phyloP scores from a whole-genome alignment of 2,113 vertebrate species.

The Zosterops japonicus region DNA sequence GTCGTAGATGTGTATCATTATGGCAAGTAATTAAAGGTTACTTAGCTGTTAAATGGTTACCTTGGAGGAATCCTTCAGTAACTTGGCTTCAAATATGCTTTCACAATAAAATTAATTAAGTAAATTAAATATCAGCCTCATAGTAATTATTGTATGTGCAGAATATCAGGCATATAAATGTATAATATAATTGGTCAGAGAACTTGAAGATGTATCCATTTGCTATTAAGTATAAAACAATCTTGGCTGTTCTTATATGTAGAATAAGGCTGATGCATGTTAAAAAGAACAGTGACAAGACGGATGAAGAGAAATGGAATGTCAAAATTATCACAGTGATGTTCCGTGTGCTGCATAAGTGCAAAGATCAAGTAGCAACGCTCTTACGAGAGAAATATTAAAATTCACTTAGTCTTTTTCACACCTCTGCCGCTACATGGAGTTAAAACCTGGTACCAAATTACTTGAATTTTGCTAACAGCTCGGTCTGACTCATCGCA shows the following conservation, averaged over 20 bases:
- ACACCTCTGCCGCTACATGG: not conserved
- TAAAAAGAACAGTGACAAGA: not conserved
- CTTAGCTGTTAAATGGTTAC: conserved; percentile 46
- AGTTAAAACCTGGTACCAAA: not conserved
- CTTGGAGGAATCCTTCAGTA: conserved; percentile 36
- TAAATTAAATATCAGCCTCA: not conserved
- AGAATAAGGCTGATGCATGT: not conserved
- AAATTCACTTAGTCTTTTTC: not conserved
- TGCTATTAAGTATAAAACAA: not conserved
- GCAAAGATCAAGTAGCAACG: not conserved
- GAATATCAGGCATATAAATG: not conserved
- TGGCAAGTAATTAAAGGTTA: conserved; percentile 49
- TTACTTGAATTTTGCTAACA: not conserved
- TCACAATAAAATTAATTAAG: conserved; percentile 24
- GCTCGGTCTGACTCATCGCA: conserved; percentile 25
- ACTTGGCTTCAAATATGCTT: conserved; percentile 16
- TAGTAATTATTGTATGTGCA: not conserved
- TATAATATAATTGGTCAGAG: not conserved
- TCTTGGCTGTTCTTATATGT: not conserved
- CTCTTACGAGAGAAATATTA: not conserved
- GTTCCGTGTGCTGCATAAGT: not conserved
- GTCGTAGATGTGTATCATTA: conserved; percentile 46
- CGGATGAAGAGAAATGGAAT: not conserved
- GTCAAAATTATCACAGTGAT: not conserved
- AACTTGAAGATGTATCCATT: not conserved